Evolutionary conservation across 35 echinoderm and acorn worm genomes (phyloP), one percentile per base, ranked within the genome.

Genomic region (Apostichopus parvimensis): DNA sequence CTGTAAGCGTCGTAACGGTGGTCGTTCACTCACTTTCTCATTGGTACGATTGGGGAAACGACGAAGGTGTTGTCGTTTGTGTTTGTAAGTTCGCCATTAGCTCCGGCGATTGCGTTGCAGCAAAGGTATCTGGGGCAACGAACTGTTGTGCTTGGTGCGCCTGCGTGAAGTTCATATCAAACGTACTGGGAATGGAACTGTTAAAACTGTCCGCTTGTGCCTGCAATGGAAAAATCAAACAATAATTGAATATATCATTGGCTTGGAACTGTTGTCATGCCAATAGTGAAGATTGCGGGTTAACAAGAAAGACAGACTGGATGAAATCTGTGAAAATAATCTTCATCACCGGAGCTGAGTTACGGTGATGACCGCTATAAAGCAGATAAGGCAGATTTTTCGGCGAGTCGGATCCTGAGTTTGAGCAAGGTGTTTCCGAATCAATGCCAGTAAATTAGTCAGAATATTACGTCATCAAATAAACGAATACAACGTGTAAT

Each of bases 171-270:
- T 88, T 88, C 86, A 88, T 88, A 55, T 88, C 86, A 73, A 88
- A 88, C 17, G 64, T 24, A 13, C 57, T 64, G 13, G 86, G 86
- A 54, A 88, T 68, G 23, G 86, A 66, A 23, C 64, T 68, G 13
- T 88, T 88, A 28, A 88, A 88, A 53, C 86, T 73, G 86, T 88
- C 86, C 72, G 86, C 86, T 72, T 88, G 86, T 88, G 86, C 86
- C 86, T 88, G 64, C 5, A 72, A 88, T 22, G 5, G 5, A 18
- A 24, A 75, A 75, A 5, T 0, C 0, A 6, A 75, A 75, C 5
- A 75, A 75, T 8, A 61, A 61, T 45, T 45, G 34, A 4, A 45
- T 45, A 45, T 45, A 45, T 4, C 34, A 45, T 45, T 45, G 34
- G 34, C 34, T 45, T 45, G 34, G 34, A 45, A 45, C 34, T 45